These are phyloP conservation scores for Loris lydekkerianus DNA, from an alignment of 2,797 vertebrate species.

Conservation along the genomic window DNA sequence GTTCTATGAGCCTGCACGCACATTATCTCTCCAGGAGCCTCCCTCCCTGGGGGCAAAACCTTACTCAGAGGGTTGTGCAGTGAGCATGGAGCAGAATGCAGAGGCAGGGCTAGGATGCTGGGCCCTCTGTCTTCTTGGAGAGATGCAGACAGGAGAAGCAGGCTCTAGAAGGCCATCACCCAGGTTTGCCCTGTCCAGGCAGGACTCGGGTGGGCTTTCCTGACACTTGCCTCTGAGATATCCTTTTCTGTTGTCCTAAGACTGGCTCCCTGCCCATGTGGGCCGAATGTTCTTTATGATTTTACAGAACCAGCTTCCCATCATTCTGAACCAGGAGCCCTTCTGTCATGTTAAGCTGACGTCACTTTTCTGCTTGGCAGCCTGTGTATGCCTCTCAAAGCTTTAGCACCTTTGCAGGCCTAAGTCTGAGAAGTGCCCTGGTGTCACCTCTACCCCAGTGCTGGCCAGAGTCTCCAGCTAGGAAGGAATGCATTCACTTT, in stretches of 20 bases:
- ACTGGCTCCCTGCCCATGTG: background rate
- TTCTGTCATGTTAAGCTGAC: background rate
- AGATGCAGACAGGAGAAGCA: too few relatives aligned
- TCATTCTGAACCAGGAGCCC: background rate
- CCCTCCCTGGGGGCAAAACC: background rate
- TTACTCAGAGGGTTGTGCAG: background rate
- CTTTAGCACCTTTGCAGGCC: fast-evolving
- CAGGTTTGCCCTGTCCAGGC: background rate
- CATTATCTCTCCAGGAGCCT: background rate
- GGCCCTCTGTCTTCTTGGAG: background rate
- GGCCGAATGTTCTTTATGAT: background rate
- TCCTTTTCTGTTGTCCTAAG: background rate
- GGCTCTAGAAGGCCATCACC: background rate
- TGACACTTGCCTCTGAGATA: background rate
- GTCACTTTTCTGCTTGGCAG: background rate
- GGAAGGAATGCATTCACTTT: background rate
- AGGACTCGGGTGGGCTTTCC: fast-evolving
- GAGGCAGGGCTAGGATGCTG: fast-evolving
- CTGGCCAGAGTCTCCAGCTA: background rate
- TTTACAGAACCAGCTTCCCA: background rate
- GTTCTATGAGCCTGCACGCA: background rate
- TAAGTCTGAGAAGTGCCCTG: background rate
- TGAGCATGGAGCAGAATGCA: background rate
- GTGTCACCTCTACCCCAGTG: fast-evolving
- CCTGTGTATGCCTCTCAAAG: background rate